Evolutionary conservation across 2,888 invertebrate genomes (phyloP).

Genomic region (Ophraella communa): DNA sequence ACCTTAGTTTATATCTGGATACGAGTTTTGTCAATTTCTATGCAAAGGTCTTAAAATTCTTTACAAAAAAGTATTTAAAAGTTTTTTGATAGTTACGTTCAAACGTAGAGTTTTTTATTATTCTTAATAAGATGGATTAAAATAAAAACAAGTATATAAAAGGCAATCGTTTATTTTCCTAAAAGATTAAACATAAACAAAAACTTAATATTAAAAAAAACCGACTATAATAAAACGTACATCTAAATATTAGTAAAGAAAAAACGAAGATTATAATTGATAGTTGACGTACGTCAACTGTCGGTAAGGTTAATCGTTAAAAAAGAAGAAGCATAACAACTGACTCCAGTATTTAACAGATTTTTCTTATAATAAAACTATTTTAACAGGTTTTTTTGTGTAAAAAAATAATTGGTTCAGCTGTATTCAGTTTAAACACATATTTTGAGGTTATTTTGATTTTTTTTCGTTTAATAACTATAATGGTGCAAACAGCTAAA

Average conservation of each 20-base stretch:
- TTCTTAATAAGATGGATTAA: too few species aligned
- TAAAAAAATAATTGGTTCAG: neutral
- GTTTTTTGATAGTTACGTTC: too few species aligned
- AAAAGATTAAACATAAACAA: conserved; percentile 4
- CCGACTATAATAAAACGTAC: neutral
- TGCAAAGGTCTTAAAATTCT: too few species aligned
- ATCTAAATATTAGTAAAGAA: neutral
- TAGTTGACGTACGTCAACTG: too few species aligned
- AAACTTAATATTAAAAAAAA: conserved; percentile 1
- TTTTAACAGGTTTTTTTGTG: neutral
- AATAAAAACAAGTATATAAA: neutral
- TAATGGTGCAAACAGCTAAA: neutral
- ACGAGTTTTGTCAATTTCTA: too few species aligned
- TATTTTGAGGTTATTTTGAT: neutral
- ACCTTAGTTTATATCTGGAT: too few species aligned
- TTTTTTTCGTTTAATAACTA: neutral
- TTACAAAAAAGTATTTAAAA: too few species aligned
- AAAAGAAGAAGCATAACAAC: too few species aligned
- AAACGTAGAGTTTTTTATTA: too few species aligned
- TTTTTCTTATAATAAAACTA: neutral
- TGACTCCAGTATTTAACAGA: neutral
- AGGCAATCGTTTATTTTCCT: conserved; percentile 6
- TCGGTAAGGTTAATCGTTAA: too few species aligned
- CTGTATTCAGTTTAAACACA: neutral
- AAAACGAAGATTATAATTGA: neutral